A percentile compares a stretch with the other conserved stretches of the same genome.
These are phyloP conservation scores for Scyliorhinus canicula DNA, from an alignment of 2,797 vertebrate genomes.

Conservation along the genomic window DNA sequence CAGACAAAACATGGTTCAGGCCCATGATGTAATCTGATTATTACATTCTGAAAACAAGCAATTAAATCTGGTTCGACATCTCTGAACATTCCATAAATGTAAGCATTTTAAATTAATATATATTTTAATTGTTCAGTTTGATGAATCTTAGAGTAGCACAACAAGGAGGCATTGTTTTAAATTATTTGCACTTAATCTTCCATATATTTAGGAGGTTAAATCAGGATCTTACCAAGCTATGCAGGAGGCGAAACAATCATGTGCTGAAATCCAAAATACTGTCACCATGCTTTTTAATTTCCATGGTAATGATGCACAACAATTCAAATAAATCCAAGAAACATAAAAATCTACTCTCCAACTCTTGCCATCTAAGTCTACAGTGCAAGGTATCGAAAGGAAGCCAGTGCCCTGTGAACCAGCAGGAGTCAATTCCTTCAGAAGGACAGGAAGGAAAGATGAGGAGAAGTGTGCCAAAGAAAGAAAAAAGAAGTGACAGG, in stretches of 20 bases:
- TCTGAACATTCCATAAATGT: not conserved
- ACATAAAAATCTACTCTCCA: no score
- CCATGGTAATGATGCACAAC: not conserved
- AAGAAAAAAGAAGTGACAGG: not conserved
- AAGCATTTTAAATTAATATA: not conserved
- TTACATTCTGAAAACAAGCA: not conserved
- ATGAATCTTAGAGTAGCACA: not conserved
- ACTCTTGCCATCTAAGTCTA: not conserved
- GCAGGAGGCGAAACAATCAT: not conserved
- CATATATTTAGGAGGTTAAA: not conserved
- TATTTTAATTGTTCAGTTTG: not conserved
- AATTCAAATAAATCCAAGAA: not conserved
- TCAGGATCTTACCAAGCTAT: not conserved
- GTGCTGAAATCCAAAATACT: not conserved
- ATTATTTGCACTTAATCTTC: not conserved
- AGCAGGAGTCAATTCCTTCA: not conserved
- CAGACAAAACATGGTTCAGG: not conserved
- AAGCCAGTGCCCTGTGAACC: not conserved
- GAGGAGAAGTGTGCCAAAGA: not conserved
- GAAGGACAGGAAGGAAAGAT: not conserved
- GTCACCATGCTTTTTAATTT: not conserved
- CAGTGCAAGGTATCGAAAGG: not conserved
- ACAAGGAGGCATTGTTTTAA: not conserved
- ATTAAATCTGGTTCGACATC: not conserved
- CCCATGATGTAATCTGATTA: not conserved